A percentile compares a stretch with the other conserved stretches of the same genome.
These are phyloP conservation scores for Bombus consobrinus DNA, from an alignment of 1,140 invertebrate species.

Conservation along the genomic window DNA sequence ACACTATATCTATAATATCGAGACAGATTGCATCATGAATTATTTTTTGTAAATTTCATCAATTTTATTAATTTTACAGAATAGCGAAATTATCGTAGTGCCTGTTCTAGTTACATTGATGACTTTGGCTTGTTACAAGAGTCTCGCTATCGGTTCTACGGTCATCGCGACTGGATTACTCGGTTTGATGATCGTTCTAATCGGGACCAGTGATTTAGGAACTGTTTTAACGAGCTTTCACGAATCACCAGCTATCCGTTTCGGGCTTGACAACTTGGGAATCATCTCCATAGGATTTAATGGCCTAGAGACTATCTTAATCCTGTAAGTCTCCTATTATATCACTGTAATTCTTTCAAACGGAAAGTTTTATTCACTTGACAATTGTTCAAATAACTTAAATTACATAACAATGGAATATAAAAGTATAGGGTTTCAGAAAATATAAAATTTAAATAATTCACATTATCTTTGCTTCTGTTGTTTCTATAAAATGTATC, in stretches of 20 bases:
- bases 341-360: background rate
- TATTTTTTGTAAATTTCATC: background rate
- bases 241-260: background rate
- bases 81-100: background rate
- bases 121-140: background rate
- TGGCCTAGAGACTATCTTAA: background rate
- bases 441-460: background rate
- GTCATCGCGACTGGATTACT: background rate
- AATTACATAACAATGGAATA: background rate
- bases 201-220: conserved; percentile 9
- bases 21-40: background rate
- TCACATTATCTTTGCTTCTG: too few species aligned
- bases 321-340: background rate
- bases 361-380: background rate
- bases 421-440: background rate
- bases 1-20: background rate
- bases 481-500: too few species aligned
- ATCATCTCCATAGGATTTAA: background rate
- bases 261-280: background rate
- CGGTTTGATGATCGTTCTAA: conserved; percentile 6
- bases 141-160: background rate
- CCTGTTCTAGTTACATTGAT: background rate
- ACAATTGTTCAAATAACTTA: background rate
- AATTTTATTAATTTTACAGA: background rate
- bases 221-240: conserved; percentile 24